A percentile compares a stretch with the other conserved stretches of the same genome.
These are phyloP conservation scores for Galbula dea DNA, from an alignment of 2,113 vertebrate genomes.

Conservation along the genomic window DNA sequence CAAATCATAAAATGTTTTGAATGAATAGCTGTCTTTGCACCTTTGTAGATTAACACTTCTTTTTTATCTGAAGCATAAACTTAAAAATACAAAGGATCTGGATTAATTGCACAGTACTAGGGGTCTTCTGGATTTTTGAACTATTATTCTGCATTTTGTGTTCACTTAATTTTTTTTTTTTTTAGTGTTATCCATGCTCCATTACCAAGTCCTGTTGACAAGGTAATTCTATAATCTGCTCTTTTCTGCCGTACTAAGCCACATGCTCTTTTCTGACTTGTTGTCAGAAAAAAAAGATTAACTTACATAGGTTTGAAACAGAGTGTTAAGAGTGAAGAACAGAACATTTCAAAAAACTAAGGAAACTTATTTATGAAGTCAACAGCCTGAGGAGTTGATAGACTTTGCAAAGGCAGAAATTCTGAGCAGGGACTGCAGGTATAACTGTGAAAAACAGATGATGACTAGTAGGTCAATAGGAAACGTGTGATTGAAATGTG, in stretches of 20 bases:
- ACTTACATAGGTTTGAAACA: background rate
- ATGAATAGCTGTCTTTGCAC: background rate
- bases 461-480: background rate
- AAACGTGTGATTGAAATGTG: rapidly evolving
- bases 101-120: background rate
- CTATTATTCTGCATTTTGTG: background rate
- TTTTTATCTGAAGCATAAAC: background rate
- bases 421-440: background rate
- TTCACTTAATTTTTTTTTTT: background rate
- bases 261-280: background rate
- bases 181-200: conserved; percentile 95
- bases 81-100: background rate
- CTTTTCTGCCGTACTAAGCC: background rate
- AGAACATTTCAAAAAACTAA: background rate
- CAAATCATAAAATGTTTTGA: background rate
- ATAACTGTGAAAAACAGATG: background rate
- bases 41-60: background rate
- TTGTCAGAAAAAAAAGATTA: background rate
- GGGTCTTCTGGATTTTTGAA: background rate
- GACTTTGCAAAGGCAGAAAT: background rate
- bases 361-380: background rate
- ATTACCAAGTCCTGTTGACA: conserved; percentile 95
- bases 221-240: conserved; percentile 80
- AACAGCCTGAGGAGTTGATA: background rate
- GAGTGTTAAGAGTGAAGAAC: background rate